Evolutionary conservation across 1,140 invertebrate species (phyloP), one percentile per base, ranked within the genome.

Genomic region (Ctenoplectra terminalis): DNA sequence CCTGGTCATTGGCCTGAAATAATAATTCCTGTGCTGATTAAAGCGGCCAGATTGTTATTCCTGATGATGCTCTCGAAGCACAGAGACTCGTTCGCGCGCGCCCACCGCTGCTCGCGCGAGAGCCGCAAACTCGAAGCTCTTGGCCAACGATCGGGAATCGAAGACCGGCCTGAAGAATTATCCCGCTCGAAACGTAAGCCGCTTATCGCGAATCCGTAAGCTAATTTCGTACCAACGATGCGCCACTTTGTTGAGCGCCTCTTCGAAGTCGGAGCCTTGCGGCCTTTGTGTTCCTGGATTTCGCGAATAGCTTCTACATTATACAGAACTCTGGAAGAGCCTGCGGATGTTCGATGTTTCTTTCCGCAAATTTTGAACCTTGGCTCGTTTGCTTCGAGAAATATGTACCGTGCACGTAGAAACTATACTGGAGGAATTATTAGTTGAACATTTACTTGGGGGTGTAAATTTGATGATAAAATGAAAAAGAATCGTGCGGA

Each of bases 151-250:
- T 87, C 76, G 63, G 79, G 83, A 86, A 87, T 85, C 86, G 83
- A 87, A 86, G 84, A 63, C 70, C 69, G 17, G 76, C 72, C 75
- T 34, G 52, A 31, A 26, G 88, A 86, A 89, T 90, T 88, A 90
- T 88, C 87, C 83, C 43, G 71, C 78, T 88, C 77, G 82, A 73
- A 83, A 67, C 72, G 85, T 89, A 90, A 90, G 88, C 89, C 58
- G 88, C 89, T 90, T 90, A 90, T 90, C 89, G 60, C 72, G 82
- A 89, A 89, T 87, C 85, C 83, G 77, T 84, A 87, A 88, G 87
- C 87, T 89, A 90, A 90, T 90, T 88, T 87, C 86, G 81, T 83
- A 81, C 61, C 84, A 73, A 54, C 72, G 79, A 73, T 85, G 74
- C 72, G 69, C 80, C 83, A 83, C 83, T 87, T 88, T 84, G 87